Evolutionary conservation across 2,797 vertebrate species (phyloP).

Genomic region (Tadarida brasiliensis): DNA sequence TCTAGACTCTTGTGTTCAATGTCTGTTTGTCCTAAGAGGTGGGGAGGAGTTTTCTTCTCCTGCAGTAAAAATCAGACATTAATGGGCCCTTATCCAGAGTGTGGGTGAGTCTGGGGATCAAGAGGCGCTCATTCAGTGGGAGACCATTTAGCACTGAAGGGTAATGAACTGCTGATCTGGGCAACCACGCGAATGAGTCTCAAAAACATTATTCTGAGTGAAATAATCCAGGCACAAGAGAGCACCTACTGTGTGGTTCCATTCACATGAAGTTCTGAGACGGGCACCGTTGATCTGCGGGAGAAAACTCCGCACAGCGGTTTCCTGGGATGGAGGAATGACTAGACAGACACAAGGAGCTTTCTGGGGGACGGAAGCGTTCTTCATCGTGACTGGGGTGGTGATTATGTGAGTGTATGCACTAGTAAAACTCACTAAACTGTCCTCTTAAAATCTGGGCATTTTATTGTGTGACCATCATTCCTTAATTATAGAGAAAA

Average conservation of each 20-base stretch:
- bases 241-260: not conserved
- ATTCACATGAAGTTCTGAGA: not conserved
- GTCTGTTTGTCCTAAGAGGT: not conserved
- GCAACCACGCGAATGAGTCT: not conserved
- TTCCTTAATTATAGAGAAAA: constrained; percentile 2
- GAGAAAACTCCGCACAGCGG: not conserved
- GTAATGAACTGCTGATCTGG: not conserved
- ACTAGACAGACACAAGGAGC: not conserved
- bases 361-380: not conserved
- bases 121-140: not conserved
- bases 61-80: not conserved
- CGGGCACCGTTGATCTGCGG: not conserved
- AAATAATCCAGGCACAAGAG: not conserved
- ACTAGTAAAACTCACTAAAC: not conserved
- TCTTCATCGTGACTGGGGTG: not conserved
- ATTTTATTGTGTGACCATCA: not conserved
- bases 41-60: constrained; percentile 32
- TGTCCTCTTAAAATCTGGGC: not conserved
- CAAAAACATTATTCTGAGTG: not conserved
- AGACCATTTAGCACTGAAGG: not conserved
- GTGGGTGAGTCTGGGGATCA: not conserved
- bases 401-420: not conserved
- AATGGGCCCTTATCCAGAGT: not conserved
- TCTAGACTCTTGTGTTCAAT: not conserved
- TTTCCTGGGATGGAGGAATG: not conserved